Evolutionary conservation across 2,113 vertebrate species (phyloP).

Genomic region (Gallinago media): DNA sequence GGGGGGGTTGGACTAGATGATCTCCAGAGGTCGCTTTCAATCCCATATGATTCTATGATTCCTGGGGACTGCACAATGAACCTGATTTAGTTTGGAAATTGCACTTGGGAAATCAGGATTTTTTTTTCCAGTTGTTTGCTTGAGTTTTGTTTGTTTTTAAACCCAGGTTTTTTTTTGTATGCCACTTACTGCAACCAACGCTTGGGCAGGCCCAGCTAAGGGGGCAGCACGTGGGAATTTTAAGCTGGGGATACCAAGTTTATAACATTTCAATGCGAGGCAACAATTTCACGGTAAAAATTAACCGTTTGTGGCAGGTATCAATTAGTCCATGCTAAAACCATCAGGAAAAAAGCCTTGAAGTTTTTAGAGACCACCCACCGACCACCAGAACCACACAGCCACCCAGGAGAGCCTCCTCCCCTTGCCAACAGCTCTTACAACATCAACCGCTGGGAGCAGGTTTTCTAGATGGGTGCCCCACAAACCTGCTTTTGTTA

Average conservation of each 20-base stretch:
- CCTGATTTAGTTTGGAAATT: background rate
- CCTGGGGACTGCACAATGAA: fast-evolving
- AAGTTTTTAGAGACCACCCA: background rate
- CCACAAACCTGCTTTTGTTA: background rate
- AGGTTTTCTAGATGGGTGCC: background rate
- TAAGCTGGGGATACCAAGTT: background rate
- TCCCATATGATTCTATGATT: background rate
- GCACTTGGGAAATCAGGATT: background rate
- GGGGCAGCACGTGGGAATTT: background rate
- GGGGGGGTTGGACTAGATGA: too few species aligned
- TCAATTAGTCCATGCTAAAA: background rate
- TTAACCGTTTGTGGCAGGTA: background rate
- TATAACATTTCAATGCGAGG: background rate
- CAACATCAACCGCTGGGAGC: background rate
- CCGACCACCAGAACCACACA: background rate
- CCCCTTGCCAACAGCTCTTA: background rate
- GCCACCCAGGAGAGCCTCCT: background rate
- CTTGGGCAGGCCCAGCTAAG: background rate
- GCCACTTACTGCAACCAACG: background rate
- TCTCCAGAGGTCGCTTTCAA: too few species aligned
- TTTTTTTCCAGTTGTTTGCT: background rate
- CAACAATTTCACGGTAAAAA: background rate
- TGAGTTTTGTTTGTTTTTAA: background rate
- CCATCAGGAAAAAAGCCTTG: background rate
- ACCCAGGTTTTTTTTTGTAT: background rate